Evolutionary conservation across 2,888 invertebrate genomes (phyloP).

Genomic region (Didymodactylos carnosus): DNA sequence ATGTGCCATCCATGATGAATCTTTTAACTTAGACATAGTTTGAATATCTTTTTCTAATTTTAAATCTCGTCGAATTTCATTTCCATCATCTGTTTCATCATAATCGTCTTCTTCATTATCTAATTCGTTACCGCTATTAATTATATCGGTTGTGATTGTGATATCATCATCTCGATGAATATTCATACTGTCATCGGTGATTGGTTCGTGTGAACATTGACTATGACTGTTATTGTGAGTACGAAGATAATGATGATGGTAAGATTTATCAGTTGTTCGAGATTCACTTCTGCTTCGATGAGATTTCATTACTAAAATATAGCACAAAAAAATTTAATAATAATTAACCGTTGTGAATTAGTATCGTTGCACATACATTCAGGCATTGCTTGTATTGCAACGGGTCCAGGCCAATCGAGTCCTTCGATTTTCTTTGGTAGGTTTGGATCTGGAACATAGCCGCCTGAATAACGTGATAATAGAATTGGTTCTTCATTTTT

Average conservation of each 20-base stretch:
- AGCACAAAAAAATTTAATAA: too few relatives aligned
- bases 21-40: constrained; percentile 65
- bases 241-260: not conserved
- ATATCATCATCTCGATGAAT: not conserved
- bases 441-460: constrained; percentile 67
- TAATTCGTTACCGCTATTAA: constrained; percentile 34
- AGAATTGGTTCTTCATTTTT: constrained; percentile 73
- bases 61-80: constrained; percentile 33
- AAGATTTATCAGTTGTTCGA: not conserved
- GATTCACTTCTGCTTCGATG: not conserved
- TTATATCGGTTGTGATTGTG: not conserved
- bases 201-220: not conserved
- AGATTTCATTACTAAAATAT: too few relatives aligned
- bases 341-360: too few relatives aligned
- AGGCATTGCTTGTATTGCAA: constrained; percentile 55
- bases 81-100: constrained; percentile 34
- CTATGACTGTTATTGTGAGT: not conserved
- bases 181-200: not conserved
- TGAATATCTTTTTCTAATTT: constrained; percentile 59
- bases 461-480: constrained; percentile 77
- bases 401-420: constrained; percentile 93
- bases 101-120: constrained; percentile 65
- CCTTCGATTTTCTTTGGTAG: constrained; percentile 73
- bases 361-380: too few relatives aligned
- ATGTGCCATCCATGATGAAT: constrained; percentile 62